Evolutionary conservation across 2,888 invertebrate species (phyloP), one percentile per base, ranked within the genome.

Genomic region (Brachypterus glaber): DNA sequence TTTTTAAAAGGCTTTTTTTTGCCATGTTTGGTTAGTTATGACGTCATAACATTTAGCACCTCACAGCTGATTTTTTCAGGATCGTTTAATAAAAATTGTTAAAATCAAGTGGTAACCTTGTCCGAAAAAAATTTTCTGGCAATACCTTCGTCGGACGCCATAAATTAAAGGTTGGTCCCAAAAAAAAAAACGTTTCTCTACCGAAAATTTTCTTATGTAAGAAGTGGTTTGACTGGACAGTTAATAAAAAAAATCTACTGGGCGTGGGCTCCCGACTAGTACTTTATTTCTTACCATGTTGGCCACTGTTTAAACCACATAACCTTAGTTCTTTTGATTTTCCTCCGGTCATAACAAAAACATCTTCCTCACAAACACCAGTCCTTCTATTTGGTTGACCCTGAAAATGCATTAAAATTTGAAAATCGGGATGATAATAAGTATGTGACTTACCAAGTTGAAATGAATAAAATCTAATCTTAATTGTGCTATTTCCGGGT

Each of bases 381-480:
- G 82, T 86, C 17, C 67, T 70, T 36, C 86, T 69, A 57, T 88
- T 87, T 1, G 88, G 88, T 58, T 88, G 88, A 12, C 85, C 87
- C 84, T 83, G 60, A 31, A 32, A 40, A 30, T 38, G 35, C 18
- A 40, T 46, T 29, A 25, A 18, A 39, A 34, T 11, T 33, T 17
- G 5, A 8, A 12, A 9, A 12, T 29, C 5, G 7, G 30, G 7
- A 12, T 11, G 7, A 29, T 29, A 30, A 34, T 11, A 11, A 33
- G 32, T 24, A 32, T 27, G 8, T 25, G 26, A 68, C 77, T 75
- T 59, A 84, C 84, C 63, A 88, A 71, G 57, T 79, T 81, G 55
- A 88, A 88, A 62, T 88, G 87, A 33, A 83, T 66, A 56, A 90
- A 87, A 62, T 90, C 89, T 13, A 90, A 71, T 50, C 85, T 71